These are phyloP conservation scores for Anhinga anhinga DNA, from an alignment of 2,113 vertebrate species.

Conservation along the genomic window DNA sequence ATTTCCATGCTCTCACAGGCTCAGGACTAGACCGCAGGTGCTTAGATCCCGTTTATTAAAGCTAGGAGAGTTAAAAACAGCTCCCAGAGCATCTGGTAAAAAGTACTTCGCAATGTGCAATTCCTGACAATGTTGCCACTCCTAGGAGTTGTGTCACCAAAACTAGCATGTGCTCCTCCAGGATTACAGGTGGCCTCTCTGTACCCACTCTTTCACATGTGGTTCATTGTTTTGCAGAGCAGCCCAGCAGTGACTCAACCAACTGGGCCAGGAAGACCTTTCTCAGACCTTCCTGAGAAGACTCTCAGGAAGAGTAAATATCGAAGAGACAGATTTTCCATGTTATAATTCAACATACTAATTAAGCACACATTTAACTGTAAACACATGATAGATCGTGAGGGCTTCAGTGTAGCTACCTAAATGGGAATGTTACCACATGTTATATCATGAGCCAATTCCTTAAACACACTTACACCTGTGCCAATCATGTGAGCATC, in stretches of 20 bases:
- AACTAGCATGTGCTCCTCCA: background rate
- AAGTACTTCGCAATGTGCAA: background rate
- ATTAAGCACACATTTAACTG: background rate
- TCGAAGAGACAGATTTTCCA: background rate
- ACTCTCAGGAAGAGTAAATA: background rate
- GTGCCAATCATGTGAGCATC: background rate
- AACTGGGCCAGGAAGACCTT: background rate
- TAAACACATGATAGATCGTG: background rate
- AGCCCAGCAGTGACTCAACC: background rate
- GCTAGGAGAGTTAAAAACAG: background rate
- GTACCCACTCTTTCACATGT: background rate
- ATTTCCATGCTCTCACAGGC: background rate
- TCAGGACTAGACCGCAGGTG: background rate
- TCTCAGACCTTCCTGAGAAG: too few species aligned
- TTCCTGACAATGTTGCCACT: background rate
- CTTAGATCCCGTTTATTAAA: background rate
- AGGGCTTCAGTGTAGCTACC: background rate
- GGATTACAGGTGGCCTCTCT: background rate
- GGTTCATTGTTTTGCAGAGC: background rate
- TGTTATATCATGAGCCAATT: background rate
- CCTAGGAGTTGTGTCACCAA: background rate
- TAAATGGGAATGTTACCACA: background rate
- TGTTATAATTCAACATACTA: background rate
- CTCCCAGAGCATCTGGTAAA: background rate
- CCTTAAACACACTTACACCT: background rate